Base-by-base conservation (phyloP, 2,888 invertebrate genomes). In the Drepana falcataria region DNA sequence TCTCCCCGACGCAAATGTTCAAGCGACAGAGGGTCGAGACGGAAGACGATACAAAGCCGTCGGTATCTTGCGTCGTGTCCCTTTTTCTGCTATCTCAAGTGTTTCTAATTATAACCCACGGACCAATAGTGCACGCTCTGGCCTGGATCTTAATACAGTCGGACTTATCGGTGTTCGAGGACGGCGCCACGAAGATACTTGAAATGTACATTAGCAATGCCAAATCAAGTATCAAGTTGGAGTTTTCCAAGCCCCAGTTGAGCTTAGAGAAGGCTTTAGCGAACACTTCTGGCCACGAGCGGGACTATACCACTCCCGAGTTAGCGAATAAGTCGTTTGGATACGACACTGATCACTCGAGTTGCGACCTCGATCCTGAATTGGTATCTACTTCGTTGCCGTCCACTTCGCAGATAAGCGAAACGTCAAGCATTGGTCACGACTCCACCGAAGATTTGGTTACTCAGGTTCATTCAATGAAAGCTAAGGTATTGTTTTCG, bases 51-150 rank as follows among this genome's bases (percentile, higher is more conserved):
- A 75, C 77, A 4, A 94, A 94, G 81, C 94, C 94, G 2, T 94
- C 95, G 59, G 96, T 98, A 0, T 97, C 98, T 58, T 95, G 96
- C 59, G 96, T 98, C 6, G 97, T 98, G 3, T 94, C 98, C 0
- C 88, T 99, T 59, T 99, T 97, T 89, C 90, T 99, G 56, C 87
- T 98, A 59, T 98, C 98, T 1, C 96, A 98, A 93, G 98, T 99
- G 51, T 99, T 99, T 89, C 92, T 99, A 56, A 98, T 99, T 63
- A 94, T 99, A 61, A 95, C 96, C 2, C 97, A 99, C 80, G 94
- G 95, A 1, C 97, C 98, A 0, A 93, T 99, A 65, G 97, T 99
- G 3, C 95, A 97, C 71, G 95, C 96, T 4, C 85, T 99, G 63
- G 97, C 98, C 48, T 95, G 97, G 93, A 96, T 98, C 55, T 95